Base-by-base conservation (phyloP, 1,140 invertebrate species). In the Steinernema khuongi region DNA sequence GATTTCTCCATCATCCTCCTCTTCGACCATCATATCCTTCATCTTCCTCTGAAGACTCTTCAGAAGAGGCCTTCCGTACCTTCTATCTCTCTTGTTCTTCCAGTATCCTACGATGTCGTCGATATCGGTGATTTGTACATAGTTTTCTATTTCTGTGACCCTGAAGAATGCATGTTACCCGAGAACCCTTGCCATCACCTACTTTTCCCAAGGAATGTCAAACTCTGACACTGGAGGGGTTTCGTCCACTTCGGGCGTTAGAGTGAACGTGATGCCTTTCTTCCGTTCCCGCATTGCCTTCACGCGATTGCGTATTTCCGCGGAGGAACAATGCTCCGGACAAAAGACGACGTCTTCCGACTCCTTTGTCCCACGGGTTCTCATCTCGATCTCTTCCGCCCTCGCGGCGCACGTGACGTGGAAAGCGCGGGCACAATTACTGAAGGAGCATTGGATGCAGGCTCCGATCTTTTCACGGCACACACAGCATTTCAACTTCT, bases 381-480 rank as follows among this genome's bases (percentile, higher is more conserved):
- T 28, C 75, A 76, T 44, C 7, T 67, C 74, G 73, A 68, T 18
- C 14, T 76, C 93, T 86, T 97, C 95, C 0, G 95, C 96, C 19
- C 50, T 60, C 4, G 26, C 50, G 7, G 14, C 50, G 87, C 96
- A 99, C 0, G 96, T 98, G 0, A 98, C 96, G 86, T 99, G 96
- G 87, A 98, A 98, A 2, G 95, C 95, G 70, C 76, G 22, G 75
- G 75, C 69, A 22, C 75, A 78, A 74, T 30, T 79, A 7, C 74
- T 68, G 1, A 22, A 43, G 17, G 68, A 79, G 28, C 96, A 99
- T 86, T 99, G 96, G 79, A 99, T 98, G 82, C 96, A 98, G 0
- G 95, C 95, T 0, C 96, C 96, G 0, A 91, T 90, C 50, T 92
- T 90, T 85, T 96, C 92, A 85, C 96, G 97, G 86, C 96, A 99